Conservation (phyloP, 2,113 vertebrate genomes). For the Salvelinus alpinus region DNA sequence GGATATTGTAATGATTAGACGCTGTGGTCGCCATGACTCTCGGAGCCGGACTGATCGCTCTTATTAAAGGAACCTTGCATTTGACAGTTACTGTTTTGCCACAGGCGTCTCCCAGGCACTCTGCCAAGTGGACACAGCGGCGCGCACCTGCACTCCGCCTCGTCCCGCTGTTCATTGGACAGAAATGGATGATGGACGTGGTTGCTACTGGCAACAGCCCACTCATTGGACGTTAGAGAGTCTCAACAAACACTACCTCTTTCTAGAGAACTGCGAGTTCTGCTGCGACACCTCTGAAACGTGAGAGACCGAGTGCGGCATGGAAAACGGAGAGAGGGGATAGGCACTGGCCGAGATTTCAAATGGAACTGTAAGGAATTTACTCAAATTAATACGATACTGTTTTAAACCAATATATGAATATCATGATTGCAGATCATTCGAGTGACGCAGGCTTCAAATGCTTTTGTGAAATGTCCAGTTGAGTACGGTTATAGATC, state of each 20-base stretch:
- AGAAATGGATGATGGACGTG: conserved; percentile 81
- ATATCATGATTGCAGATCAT: neutral
- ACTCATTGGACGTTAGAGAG: conserved; percentile 70
- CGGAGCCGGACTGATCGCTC: conserved; percentile 89
- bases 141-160: conserved; percentile 85
- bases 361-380: conserved; percentile 65
- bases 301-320: conserved; percentile 63
- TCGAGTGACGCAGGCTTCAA: neutral
- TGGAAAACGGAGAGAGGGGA: conserved; percentile 59
- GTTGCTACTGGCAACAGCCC: conserved; percentile 79
- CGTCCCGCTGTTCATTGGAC: conserved; percentile 79
- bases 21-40: conserved; percentile 98
- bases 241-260: conserved; percentile 68
- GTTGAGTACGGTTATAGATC: neutral
- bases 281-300: conserved; percentile 65
- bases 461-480: neutral
- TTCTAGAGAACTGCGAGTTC: conserved; percentile 65
- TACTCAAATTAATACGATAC: conserved; percentile 12
- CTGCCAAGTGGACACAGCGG: conserved; percentile 82
- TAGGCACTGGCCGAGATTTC: conserved; percentile 48
- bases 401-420: neutral
- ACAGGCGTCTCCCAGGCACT: conserved; percentile 81
- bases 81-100: conserved; percentile 92
- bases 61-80: conserved; percentile 88
- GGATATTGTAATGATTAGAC: conserved; percentile 95